Percentiles rank a stretch among this genome's conserved stretches.
Evolutionary conservation across 1,140 invertebrate species (phyloP).

Genomic region (Mamestra configurata): DNA sequence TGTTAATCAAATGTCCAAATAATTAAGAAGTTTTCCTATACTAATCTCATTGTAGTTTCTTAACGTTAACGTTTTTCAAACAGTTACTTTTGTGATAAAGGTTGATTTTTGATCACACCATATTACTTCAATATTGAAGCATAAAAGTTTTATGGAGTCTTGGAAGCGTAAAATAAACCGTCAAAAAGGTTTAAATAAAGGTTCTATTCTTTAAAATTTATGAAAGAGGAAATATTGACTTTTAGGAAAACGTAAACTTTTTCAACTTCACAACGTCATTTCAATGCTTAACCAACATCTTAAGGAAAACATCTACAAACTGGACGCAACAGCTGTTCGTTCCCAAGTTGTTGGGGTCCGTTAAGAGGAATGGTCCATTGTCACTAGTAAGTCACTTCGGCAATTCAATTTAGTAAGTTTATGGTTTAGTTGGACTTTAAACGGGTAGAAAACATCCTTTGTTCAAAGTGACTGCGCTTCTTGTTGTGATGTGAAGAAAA

Average conservation of each 20-base stretch:
- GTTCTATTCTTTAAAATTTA: too few relatives aligned
- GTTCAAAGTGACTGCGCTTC: background rate
- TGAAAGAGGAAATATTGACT: too few relatives aligned
- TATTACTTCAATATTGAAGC: background rate
- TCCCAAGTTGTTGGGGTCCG: background rate
- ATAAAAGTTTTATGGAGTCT: background rate
- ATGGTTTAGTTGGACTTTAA: conserved; percentile 27
- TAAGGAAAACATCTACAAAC: conserved; percentile 1
- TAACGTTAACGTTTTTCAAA: too few relatives aligned
- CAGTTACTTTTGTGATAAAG: background rate
- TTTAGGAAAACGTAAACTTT: background rate
- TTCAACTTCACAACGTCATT: background rate
- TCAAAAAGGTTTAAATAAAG: background rate
- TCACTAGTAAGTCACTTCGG: conserved; percentile 15
- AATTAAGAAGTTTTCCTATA: background rate
- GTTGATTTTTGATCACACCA: background rate
- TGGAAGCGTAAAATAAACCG: background rate
- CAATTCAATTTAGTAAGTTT: conserved; percentile 36
- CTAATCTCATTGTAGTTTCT: background rate
- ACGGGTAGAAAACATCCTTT: conserved; percentile 5
- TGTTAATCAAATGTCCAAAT: background rate
- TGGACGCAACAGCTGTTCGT: conserved; percentile 2
- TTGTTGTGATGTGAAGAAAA: background rate
- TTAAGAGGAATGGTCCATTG: conserved; percentile 30
- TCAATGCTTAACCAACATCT: background rate